Evolutionary conservation across 2,113 vertebrate genomes (phyloP).

Genomic region (Vombatus ursinus): DNA sequence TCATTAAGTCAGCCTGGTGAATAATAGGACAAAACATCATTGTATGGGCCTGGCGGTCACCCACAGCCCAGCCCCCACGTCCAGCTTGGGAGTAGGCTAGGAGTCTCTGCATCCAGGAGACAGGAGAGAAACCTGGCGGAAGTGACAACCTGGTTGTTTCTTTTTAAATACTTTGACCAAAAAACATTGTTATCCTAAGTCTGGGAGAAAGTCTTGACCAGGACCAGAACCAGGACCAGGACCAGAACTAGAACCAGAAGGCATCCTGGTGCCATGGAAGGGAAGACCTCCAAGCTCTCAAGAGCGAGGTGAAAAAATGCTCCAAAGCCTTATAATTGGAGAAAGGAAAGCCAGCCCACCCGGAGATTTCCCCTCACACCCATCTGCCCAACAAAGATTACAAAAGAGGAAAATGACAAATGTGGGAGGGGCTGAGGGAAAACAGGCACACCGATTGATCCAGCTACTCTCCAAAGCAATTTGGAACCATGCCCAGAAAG

Average conservation of each 20-base stretch:
- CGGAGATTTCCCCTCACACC: background rate
- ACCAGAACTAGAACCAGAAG: no score
- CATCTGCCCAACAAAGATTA: background rate
- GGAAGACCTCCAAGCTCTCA: background rate
- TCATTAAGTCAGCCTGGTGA: background rate
- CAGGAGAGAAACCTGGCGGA: background rate
- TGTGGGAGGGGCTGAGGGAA: background rate
- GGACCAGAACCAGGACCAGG: background rate
- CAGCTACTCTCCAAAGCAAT: background rate
- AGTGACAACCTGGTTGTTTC: background rate
- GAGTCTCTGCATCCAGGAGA: background rate
- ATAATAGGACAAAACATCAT: background rate
- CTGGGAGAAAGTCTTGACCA: background rate
- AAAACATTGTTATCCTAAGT: background rate
- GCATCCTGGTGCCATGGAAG: background rate
- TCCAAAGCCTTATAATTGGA: background rate
- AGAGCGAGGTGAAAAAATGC: background rate
- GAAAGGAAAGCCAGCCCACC: background rate
- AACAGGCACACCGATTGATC: background rate
- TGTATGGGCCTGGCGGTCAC: background rate
- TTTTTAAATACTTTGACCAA: background rate
- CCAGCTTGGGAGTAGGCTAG: background rate
- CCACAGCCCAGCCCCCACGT: background rate
- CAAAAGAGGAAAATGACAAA: background rate
- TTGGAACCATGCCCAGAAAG: background rate